Base-by-base conservation (phyloP, 1,140 invertebrate species). In the Coptotermes formosanus region DNA sequence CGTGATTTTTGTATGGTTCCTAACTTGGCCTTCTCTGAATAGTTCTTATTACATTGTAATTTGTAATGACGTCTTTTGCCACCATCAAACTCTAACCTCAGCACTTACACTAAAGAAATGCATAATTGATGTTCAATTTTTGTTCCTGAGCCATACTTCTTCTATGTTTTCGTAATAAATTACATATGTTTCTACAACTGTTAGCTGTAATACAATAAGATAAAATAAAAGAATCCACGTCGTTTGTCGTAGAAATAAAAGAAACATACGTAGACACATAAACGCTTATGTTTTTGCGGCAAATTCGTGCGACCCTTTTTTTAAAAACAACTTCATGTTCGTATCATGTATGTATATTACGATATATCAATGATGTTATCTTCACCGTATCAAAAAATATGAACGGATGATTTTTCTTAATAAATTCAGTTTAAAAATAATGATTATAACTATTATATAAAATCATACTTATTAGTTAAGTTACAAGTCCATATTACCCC, bases 271-370 rank as follows among this genome's bases (percentile, higher is more conserved):
- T 75, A 75, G 64, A 75, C 14, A 75, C 25, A 75, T 75, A 75
- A 25, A 75, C 1, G 25, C 64, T 75, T 75, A 75, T 75, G 25
- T 75, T 75, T 30, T 75, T 75, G 64, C 64, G 64, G n/a, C 64
- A 75, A 30, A 75, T 75, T 75, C 25, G 64, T 75, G 64, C 64
- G 59, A 75, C n/a, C n/a, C n/a, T 75, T 75, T 75, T 75, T 75
- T 75, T 75, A 75, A 30, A 25, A 75, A 8, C 4, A 75, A 8
- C n/a, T 75, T 75, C 64, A 30, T 75, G 64, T 75, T 75, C 64
- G n/a, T 75, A 30, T 75, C n/a, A 30, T 75, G 25, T 75, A 75
- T 25, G 64, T 75, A 75, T 75, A 75, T 75, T 75, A 75, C n/a
- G 64, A 30, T 75, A 75, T 75, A 75, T 75, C 7, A 75, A 75